A percentile compares a stretch with the other conserved stretches of the same genome.
phyloP scores from a whole-genome alignment of 2,888 invertebrate genomes.

The Thecophora atra region DNA sequence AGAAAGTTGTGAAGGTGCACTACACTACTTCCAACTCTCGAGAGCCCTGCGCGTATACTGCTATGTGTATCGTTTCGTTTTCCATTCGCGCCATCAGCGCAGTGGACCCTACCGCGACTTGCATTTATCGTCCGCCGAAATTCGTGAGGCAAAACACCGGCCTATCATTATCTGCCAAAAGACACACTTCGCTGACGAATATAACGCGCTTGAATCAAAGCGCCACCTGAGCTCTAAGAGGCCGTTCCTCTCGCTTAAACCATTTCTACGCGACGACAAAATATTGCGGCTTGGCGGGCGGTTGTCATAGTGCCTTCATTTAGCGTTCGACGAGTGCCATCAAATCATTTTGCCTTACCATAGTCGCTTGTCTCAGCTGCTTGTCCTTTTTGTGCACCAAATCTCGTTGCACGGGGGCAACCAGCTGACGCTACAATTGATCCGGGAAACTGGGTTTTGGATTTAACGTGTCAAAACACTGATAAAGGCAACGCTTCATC shows the following conservation, averaged over 20 bases:
- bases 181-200: background rate
- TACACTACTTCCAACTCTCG: no score
- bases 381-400: no score
- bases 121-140: background rate
- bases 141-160: background rate
- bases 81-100: background rate
- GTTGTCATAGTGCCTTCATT: no score
- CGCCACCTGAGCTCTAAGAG: background rate
- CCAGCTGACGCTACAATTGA: background rate
- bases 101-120: background rate
- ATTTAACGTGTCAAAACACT: background rate
- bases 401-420: no score
- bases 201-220: background rate
- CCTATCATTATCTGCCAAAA: background rate
- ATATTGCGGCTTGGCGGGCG: slow-evolving; percentile 29
- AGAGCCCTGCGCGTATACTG: background rate
- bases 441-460: background rate
- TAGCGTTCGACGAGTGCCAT: no score
- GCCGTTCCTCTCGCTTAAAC: slow-evolving; percentile 33
- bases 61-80: slow-evolving; percentile 7
- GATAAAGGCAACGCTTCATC: background rate
- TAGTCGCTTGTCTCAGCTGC: no score
- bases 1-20: no score
- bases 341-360: no score
- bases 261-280: slow-evolving; percentile 28